Percentiles rank a stretch among this genome's conserved stretches.
Evolutionary conservation across 2,888 invertebrate species (phyloP).

Genomic region (Melanchra persicariae): DNA sequence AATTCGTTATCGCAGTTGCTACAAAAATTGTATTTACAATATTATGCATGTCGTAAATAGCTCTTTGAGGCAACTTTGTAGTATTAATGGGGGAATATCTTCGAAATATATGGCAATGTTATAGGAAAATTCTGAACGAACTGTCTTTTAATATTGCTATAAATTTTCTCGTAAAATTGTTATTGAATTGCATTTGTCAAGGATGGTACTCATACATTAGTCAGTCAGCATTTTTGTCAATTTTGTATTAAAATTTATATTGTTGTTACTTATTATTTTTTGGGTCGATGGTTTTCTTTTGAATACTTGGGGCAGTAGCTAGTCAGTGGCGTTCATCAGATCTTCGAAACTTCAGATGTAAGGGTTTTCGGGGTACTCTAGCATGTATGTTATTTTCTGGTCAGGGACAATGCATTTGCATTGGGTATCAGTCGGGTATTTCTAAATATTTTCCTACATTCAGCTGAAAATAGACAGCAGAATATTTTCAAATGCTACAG

Average conservation of each 20-base stretch:
- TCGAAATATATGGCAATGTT: slow-evolving; percentile 30
- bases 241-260: not conserved
- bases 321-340: not conserved
- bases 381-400: not conserved
- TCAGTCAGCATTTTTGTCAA: not conserved
- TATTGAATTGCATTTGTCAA: slow-evolving; percentile 9
- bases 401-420: not conserved
- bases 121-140: slow-evolving; percentile 9
- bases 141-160: slow-evolving; percentile 18
- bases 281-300: not conserved
- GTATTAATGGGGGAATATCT: slow-evolving; percentile 36
- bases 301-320: not conserved
- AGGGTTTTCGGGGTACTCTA: not conserved
- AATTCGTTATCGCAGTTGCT: slow-evolving; percentile 40
- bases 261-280: not conserved
- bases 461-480: not conserved
- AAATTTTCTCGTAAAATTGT: slow-evolving; percentile 38
- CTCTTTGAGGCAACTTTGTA: slow-evolving; percentile 47
- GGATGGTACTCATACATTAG: slow-evolving; percentile 2
- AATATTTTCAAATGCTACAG: not conserved
- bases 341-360: not conserved
- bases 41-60: slow-evolving; percentile 36
- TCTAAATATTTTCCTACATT: not conserved
- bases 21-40: slow-evolving; percentile 55
- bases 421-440: not conserved